Conservation (phyloP, 2,797 vertebrate species). For the Nyctibius grandis region DNA sequence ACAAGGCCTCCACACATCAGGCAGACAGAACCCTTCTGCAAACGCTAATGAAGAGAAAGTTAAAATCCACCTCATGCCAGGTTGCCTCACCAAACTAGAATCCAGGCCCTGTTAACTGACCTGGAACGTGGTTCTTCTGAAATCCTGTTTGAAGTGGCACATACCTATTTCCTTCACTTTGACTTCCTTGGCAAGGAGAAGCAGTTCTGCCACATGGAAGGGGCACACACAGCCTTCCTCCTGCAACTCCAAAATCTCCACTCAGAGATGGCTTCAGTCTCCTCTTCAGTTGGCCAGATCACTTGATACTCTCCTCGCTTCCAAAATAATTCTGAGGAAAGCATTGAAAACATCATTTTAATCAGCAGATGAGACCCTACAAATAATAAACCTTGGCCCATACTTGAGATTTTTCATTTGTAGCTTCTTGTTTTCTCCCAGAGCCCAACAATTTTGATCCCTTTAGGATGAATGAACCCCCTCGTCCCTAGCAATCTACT, state of each 20-base stretch:
- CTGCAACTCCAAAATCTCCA: background rate
- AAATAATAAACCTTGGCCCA: background rate
- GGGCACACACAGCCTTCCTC: background rate
- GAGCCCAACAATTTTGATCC: background rate
- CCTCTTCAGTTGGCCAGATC: constrained; percentile 36
- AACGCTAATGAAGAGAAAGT: background rate
- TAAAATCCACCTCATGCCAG: background rate
- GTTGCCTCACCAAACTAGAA: background rate
- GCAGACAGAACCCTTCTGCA: background rate
- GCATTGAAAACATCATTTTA: constrained; percentile 35
- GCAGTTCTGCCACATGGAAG: constrained; percentile 35
- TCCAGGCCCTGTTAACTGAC: background rate
- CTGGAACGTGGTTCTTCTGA: background rate
- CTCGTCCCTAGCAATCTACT: constrained; percentile 3
- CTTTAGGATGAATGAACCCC: constrained; percentile 20
- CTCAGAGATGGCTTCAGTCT: constrained; percentile 14
- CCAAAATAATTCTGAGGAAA: constrained; percentile 53
- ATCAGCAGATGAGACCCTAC: background rate
- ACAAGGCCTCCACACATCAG: background rate
- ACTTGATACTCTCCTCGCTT: constrained; percentile 43
- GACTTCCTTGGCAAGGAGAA: constrained; percentile 15
- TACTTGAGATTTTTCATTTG: background rate
- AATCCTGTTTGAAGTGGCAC: background rate
- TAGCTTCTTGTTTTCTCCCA: constrained; percentile 1
- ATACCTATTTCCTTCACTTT: constrained; percentile 58